phyloP scores from a whole-genome alignment of 2,888 invertebrate species.

The Acleris emargana region DNA sequence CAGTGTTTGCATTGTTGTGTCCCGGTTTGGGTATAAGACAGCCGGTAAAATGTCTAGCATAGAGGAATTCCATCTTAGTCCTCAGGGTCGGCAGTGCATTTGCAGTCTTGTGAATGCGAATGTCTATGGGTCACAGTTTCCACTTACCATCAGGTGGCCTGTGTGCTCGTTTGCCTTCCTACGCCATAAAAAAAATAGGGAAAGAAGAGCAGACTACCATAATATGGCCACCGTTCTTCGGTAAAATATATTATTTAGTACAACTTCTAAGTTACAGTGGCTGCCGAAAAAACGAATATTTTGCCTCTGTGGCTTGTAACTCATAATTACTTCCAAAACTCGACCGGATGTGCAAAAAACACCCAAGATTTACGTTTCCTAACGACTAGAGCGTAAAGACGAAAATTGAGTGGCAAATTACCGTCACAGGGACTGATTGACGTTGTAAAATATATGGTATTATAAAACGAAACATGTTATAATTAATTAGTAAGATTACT shows the following conservation, averaged over 20 bases:
- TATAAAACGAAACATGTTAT: slow-evolving; percentile 27
- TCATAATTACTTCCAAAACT: slow-evolving; percentile 31
- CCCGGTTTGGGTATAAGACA: too few relatives aligned
- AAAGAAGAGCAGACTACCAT: too few relatives aligned
- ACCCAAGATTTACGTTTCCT: background rate
- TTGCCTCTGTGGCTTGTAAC: slow-evolving; percentile 29
- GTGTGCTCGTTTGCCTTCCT: too few relatives aligned
- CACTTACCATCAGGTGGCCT: too few relatives aligned
- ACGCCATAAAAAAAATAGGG: too few relatives aligned
- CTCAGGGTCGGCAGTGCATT: too few relatives aligned
- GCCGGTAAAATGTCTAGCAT: too few relatives aligned
- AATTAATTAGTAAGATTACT: slow-evolving; percentile 22
- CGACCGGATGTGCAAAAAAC: slow-evolving; percentile 27
- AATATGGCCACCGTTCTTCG: too few relatives aligned
- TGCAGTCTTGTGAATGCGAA: too few relatives aligned
- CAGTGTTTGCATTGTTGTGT: too few relatives aligned
- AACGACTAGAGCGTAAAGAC: slow-evolving; percentile 3
- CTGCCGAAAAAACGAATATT: slow-evolving; percentile 16
- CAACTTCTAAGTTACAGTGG: slow-evolving; percentile 7
- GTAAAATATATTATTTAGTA: background rate
- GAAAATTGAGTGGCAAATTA: slow-evolving; percentile 1
- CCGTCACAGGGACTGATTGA: slow-evolving; percentile 19
- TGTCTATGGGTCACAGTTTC: too few relatives aligned
- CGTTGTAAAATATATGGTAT: slow-evolving; percentile 26
- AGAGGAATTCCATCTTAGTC: too few relatives aligned